Evolutionary conservation across 2,797 vertebrate genomes (phyloP), one percentile per base, ranked within the genome.

Genomic region (Mus spretus): DNA sequence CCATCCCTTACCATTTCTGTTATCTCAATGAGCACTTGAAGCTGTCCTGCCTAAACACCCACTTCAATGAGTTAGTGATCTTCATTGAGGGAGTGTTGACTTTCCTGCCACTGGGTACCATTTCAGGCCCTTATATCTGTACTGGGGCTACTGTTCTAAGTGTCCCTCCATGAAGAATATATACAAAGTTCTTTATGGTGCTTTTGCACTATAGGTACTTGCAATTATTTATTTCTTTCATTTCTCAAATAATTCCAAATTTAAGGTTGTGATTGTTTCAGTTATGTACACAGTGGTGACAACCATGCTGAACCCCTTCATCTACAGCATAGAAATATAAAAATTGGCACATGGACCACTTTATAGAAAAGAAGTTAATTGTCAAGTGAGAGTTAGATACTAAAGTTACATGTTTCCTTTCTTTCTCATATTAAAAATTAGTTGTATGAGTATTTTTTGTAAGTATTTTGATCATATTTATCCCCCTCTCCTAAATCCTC

Each of bases 41-140:
- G 65, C 17, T 93, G 44, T 34, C 37, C 37, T 90, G 74, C 13
- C 86, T 85, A 86, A 80, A 81, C 1, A 74, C 44, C 6, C 85
- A 12, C 22, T 57, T 93, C 57, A 96, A 53, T 77, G 82, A 82
- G 14, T 26, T 96, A 59, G 65, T 93, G 55, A 79, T 82, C 44
- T 86, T 81, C 19, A n/a, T 5, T 9, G 67, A 26, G 50, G 47
- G 3, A 11, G 34, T 77, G 40, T 31, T 93, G 31, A 37, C 50
- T 47, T 28, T 91, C 24, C 19, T 82, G 2, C 3, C 88, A 77
- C 0, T 82, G 67, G 86, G 19, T 91, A 61, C 59, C 59, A 77
- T 91, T 63, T 61, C 88, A 37, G 83, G 67, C 3, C 95, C 61
- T 37, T 95, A 82, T 83, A 11, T 87, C 4, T 3, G 2, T 13